These are phyloP conservation scores for Notiomystis cincta DNA, from an alignment of 2,113 vertebrate genomes.

Conservation along the genomic window DNA sequence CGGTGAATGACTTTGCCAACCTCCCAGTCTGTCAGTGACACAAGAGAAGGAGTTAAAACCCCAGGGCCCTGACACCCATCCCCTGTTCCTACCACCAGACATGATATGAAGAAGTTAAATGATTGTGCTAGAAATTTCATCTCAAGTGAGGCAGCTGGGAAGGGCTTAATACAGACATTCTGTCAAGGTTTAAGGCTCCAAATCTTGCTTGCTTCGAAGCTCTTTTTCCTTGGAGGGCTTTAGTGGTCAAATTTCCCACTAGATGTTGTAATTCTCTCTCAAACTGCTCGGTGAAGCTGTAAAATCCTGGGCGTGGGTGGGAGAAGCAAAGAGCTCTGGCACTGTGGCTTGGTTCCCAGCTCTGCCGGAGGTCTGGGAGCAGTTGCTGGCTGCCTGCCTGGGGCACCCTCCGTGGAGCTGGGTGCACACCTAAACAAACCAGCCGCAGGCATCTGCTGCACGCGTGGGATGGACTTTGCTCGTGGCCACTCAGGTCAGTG, in stretches of 20 bases:
- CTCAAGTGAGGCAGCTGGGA: conserved; percentile 21
- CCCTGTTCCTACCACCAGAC: not conserved
- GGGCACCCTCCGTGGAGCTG: not conserved
- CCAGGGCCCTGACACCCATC: not conserved
- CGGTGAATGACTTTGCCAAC: not conserved
- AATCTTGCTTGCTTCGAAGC: conserved; percentile 47
- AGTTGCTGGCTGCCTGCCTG: not conserved
- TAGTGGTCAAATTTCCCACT: conserved; percentile 57
- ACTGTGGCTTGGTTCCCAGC: not conserved
- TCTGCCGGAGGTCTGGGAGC: not conserved
- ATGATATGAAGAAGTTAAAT: not conserved
- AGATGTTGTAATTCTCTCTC: conserved; percentile 50
- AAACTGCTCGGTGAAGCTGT: conserved; percentile 9
- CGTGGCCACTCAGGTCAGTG: rapidly evolving
- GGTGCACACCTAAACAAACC: not conserved
- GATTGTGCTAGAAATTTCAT: conserved; percentile 38
- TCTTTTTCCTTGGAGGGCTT: conserved; percentile 61
- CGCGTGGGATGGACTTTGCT: not conserved
- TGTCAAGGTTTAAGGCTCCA: conserved; percentile 64
- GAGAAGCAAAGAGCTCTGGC: not conserved
- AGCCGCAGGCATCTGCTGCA: not conserved
- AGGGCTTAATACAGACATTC: conserved; percentile 55
- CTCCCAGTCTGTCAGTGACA: conserved; percentile 2
- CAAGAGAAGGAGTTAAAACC: conserved; percentile 43
- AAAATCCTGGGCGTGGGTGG: not conserved